Conservation (phyloP, 2,888 invertebrate species). For the Zygothrica quintamaculata region DNA sequence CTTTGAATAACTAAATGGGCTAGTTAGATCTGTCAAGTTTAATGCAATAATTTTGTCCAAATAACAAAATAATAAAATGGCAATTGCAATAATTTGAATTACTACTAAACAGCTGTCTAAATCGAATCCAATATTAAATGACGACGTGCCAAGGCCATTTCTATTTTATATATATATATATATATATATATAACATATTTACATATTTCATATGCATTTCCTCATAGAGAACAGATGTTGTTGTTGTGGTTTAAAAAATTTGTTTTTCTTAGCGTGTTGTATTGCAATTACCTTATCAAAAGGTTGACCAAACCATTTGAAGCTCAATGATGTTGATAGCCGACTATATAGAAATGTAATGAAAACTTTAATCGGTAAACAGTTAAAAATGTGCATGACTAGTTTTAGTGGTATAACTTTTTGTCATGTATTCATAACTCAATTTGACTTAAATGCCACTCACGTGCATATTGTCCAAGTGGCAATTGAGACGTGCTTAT, state of each 20-base stretch:
- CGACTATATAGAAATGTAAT: constrained; percentile 14
- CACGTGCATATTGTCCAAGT: constrained; percentile 53
- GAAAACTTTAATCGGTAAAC: constrained; percentile 32
- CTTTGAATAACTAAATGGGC: background rate
- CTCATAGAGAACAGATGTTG: constrained; percentile 9
- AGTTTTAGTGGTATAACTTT: constrained; percentile 31
- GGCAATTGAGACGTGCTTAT: constrained; percentile 54
- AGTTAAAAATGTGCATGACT: constrained; percentile 38
- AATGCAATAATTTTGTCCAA: no score
- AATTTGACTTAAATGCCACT: constrained; percentile 44
- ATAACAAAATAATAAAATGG: constrained; percentile 17
- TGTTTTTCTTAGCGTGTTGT: constrained; percentile 55
- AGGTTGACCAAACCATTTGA: constrained; percentile 32
- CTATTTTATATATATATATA: constrained; percentile 4
- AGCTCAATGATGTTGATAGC: constrained; percentile 37
- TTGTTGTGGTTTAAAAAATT: constrained; percentile 24
- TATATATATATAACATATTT: no score
- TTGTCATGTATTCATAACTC: constrained; percentile 47
- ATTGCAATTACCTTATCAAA: constrained; percentile 61
- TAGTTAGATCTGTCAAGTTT: constrained; percentile 36
- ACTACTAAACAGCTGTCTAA: constrained; percentile 56
- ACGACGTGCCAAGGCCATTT: constrained; percentile 56
- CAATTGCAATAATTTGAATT: constrained; percentile 37
- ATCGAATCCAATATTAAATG: constrained; percentile 35
- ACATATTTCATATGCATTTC: constrained; percentile 16